Evolutionary conservation across 2,113 vertebrate species (phyloP).

Genomic region (Oxyura jamaicensis): DNA sequence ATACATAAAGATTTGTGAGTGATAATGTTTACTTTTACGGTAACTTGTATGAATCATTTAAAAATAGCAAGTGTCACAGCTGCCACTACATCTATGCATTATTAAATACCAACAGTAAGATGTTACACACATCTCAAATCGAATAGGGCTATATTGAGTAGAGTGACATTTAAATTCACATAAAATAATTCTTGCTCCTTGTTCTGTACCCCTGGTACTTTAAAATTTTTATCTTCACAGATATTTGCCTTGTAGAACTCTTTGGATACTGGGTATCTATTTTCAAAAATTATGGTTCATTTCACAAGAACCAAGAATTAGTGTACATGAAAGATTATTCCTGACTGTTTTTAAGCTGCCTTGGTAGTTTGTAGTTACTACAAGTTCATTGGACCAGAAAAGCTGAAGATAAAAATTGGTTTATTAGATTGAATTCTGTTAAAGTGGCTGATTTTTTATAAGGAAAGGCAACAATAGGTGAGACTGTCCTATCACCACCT

Average conservation of each 20-base stretch:
- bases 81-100: not conserved
- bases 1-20: not conserved
- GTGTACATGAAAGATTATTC: conserved; percentile 6
- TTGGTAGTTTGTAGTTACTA: conserved; percentile 49
- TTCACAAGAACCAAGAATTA: conserved; percentile 26
- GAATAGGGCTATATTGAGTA: not conserved
- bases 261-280: not conserved
- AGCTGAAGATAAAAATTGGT: conserved; percentile 18
- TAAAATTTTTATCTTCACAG: not conserved
- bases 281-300: conserved; percentile 36
- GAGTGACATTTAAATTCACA: not conserved
- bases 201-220: not conserved
- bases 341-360: conserved; percentile 12
- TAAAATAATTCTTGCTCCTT: not conserved
- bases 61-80: not conserved
- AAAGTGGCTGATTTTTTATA: not conserved
- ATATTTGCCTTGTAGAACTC: not conserved
- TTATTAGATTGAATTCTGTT: conserved; percentile 26
- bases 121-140: not conserved
- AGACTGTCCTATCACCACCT: conserved; percentile 26
- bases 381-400: conserved; percentile 44
- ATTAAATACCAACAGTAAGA: not conserved
- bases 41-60: not conserved
- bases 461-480: conserved; percentile 12
- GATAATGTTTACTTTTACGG: not conserved